phyloP scores from a whole-genome alignment of 2,113 vertebrate species.

The Tretioscincus oriximinensis region DNA sequence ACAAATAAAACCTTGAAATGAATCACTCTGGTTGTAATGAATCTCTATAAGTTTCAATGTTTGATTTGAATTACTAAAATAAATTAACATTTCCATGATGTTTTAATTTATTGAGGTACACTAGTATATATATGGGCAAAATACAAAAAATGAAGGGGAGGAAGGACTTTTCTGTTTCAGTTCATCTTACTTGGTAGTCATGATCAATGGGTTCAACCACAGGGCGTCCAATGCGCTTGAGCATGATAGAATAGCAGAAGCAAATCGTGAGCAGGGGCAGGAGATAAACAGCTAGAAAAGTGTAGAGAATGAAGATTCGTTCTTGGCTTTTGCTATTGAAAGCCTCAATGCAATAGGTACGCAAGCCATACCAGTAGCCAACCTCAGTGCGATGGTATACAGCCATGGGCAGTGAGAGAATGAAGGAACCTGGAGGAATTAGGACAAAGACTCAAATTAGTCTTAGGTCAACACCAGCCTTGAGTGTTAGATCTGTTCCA shows the following conservation, averaged over 20 bases:
- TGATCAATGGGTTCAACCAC: slow-evolving; percentile 53
- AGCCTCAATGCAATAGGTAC: slow-evolving; percentile 51
- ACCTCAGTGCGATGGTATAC: slow-evolving; percentile 47
- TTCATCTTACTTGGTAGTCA: slow-evolving; percentile 47
- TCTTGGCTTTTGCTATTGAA: slow-evolving; percentile 43
- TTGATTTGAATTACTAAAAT: too few relatives aligned
- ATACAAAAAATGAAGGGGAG: neutral
- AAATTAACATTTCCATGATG: too few relatives aligned
- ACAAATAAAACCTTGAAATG: too few relatives aligned
- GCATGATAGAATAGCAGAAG: slow-evolving; percentile 51
- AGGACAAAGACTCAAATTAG: neutral
- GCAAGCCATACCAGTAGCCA: slow-evolving; percentile 58
- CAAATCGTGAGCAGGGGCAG: slow-evolving; percentile 53
- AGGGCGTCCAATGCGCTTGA: slow-evolving; percentile 48
- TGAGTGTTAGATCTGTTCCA: too few relatives aligned
- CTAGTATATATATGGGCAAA: neutral
- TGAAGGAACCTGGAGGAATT: slow-evolving; percentile 46
- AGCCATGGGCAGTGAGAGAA: slow-evolving; percentile 49
- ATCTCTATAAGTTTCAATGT: too few relatives aligned
- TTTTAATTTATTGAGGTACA: too few relatives aligned
- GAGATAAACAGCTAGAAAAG: slow-evolving; percentile 54
- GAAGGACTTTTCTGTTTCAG: neutral
- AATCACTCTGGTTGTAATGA: too few relatives aligned
- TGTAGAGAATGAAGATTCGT: slow-evolving; percentile 49
- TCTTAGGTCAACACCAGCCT: too few relatives aligned